phyloP scores from a whole-genome alignment of 2,113 vertebrate genomes.

The Epinephelus fuscoguttatus region DNA sequence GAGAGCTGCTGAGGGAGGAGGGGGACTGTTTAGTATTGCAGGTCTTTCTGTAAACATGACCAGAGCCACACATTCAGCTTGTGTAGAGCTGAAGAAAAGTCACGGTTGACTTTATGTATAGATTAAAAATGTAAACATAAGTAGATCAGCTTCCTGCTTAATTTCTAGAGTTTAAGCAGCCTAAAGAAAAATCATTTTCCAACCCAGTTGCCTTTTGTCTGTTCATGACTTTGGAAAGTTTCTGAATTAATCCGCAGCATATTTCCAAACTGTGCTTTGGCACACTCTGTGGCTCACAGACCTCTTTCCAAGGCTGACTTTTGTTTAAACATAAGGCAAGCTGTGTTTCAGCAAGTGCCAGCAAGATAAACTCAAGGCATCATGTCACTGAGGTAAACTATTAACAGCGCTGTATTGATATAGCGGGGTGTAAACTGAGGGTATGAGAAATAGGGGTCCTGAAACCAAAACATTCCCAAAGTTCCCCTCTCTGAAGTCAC shows the following conservation, averaged over 20 bases:
- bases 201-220: slow-evolving; percentile 18
- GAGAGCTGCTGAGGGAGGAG: slow-evolving; percentile 38
- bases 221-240: slow-evolving; percentile 40
- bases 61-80: slow-evolving; percentile 30
- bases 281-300: slow-evolving; percentile 7
- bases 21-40: slow-evolving; percentile 42
- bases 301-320: slow-evolving; percentile 51
- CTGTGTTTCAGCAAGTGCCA: slow-evolving; percentile 40
- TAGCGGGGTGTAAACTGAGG: background rate
- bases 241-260: slow-evolving; percentile 38
- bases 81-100: slow-evolving; percentile 32
- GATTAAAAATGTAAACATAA: slow-evolving; percentile 44
- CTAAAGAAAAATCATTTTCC: background rate
- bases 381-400: slow-evolving; percentile 34
- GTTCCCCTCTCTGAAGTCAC: slow-evolving; percentile 45
- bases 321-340: slow-evolving; percentile 55
- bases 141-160: background rate
- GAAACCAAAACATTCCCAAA: slow-evolving; percentile 51
- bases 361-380: slow-evolving; percentile 45
- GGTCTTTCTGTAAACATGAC: slow-evolving; percentile 59
- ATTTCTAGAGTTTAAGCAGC: slow-evolving; percentile 14
- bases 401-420: slow-evolving; percentile 24
- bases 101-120: slow-evolving; percentile 33
- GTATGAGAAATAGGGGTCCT: slow-evolving; percentile 4
- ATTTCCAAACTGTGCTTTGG: slow-evolving; percentile 56